A percentile compares a stretch with the other conserved stretches of the same genome.
Evolutionary conservation across 2,888 invertebrate species (phyloP).

Genomic region (Sesamia inferens): DNA sequence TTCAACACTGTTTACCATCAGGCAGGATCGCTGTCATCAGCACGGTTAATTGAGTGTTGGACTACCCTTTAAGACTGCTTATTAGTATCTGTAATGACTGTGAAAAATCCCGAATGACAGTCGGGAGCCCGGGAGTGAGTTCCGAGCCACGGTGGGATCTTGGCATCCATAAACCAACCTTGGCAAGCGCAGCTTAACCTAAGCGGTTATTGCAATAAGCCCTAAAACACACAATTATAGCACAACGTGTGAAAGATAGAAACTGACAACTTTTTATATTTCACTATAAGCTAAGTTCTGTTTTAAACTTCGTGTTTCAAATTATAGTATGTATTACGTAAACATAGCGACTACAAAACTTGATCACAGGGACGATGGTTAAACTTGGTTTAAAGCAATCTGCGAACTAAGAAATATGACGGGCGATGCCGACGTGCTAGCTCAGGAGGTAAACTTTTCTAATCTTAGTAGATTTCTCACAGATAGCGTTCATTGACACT

Average conservation of each 20-base stretch:
- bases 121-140: background rate
- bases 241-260: background rate
- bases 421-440: background rate
- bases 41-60: background rate
- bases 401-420: constrained; percentile 20
- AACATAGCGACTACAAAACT: constrained; percentile 31
- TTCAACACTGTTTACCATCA: too few relatives aligned
- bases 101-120: background rate
- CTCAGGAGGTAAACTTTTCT: constrained; percentile 3
- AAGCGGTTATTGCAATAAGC: too few relatives aligned
- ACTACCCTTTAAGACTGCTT: background rate
- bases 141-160: background rate
- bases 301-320: background rate
- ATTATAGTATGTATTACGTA: constrained; percentile 22
- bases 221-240: too few relatives aligned
- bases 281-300: background rate
- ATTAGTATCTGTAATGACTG: background rate
- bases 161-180: background rate
- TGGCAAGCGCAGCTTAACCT: background rate
- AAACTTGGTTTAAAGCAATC: constrained; percentile 42
- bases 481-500: background rate
- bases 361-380: background rate
- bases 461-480: background rate
- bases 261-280: background rate
- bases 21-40: background rate